Evolutionary conservation across 2,888 invertebrate species (phyloP).

Genomic region (Eumerus sabulonum): DNA sequence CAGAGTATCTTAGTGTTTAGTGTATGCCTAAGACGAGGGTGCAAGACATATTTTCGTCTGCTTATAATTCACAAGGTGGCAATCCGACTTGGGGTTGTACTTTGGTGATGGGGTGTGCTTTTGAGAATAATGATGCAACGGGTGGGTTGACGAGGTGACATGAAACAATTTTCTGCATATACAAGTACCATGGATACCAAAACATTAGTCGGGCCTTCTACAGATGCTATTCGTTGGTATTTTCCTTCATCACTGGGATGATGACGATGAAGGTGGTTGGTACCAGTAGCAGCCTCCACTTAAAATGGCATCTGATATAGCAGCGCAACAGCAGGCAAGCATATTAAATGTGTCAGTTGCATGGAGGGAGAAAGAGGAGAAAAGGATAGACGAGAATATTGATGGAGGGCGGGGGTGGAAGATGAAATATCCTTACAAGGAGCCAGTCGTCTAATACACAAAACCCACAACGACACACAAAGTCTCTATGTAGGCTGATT

Average conservation of each 20-base stretch:
- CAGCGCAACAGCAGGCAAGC: slow-evolving; percentile 65
- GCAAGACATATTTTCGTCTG: slow-evolving; percentile 67
- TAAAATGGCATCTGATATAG: slow-evolving; percentile 57
- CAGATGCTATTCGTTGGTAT: slow-evolving; percentile 53
- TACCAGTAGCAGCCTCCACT: slow-evolving; percentile 50
- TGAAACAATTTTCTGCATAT: slow-evolving; percentile 58
- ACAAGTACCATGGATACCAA: slow-evolving; percentile 54
- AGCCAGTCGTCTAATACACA: slow-evolving; percentile 33
- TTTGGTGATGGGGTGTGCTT: not conserved
- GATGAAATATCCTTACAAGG: slow-evolving; percentile 52
- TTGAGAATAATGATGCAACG: slow-evolving; percentile 14
- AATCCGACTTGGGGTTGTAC: too few relatives aligned
- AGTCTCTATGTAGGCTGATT: not conserved
- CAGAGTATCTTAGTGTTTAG: slow-evolving; percentile 57
- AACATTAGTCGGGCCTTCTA: slow-evolving; percentile 59
- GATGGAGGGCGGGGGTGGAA: slow-evolving; percentile 11
- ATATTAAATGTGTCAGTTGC: slow-evolving; percentile 66
- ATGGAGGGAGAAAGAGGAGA: slow-evolving; percentile 8
- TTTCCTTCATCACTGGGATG: slow-evolving; percentile 23
- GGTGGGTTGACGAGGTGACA: slow-evolving; percentile 50
- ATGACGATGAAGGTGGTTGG: slow-evolving; percentile 45
- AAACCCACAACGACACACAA: slow-evolving; percentile 7
- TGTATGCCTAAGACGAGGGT: slow-evolving; percentile 45
- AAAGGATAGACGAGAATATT: too few relatives aligned
- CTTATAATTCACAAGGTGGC: slow-evolving; percentile 54